Conservation (phyloP, 2,888 invertebrate species). For the Eurytoma adleriae region DNA sequence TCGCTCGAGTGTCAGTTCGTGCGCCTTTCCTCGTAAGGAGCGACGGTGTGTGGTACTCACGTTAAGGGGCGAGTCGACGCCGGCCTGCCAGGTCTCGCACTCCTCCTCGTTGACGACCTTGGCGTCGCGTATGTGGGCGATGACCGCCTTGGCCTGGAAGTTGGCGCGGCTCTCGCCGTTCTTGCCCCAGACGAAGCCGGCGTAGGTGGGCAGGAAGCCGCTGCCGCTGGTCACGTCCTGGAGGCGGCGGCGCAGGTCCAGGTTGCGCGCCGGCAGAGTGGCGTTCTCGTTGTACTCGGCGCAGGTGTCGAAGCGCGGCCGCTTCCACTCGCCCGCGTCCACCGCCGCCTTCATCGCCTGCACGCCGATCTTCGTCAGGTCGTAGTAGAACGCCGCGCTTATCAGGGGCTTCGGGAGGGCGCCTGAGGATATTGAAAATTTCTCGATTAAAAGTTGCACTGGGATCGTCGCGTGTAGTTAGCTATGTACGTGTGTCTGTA, state of each 20-base stretch:
- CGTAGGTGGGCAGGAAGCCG: slow-evolving; percentile 65
- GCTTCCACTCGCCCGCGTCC: slow-evolving; percentile 82
- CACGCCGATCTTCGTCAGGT: slow-evolving; percentile 77
- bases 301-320: slow-evolving; percentile 85
- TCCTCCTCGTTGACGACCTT: slow-evolving; percentile 84
- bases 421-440: too few species aligned
- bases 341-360: slow-evolving; percentile 69
- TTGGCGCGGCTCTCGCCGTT: slow-evolving; percentile 69
- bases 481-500: too few species aligned
- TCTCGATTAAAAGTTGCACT: too few species aligned
- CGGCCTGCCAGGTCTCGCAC: slow-evolving; percentile 88
- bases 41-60: slow-evolving; percentile 61
- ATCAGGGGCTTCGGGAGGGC: slow-evolving; percentile 65
- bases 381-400: slow-evolving; percentile 89
- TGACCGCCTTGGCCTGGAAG: slow-evolving; percentile 65
- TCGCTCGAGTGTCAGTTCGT: too few species aligned
- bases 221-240: slow-evolving; percentile 51
- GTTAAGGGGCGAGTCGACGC: slow-evolving; percentile 82
- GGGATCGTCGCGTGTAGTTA: too few species aligned
- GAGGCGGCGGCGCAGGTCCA: slow-evolving; percentile 34
- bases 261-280: slow-evolving; percentile 72
- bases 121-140: slow-evolving; percentile 84
- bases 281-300: slow-evolving; percentile 88
- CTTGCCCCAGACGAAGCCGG: slow-evolving; percentile 66
- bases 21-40: too few species aligned